These are phyloP conservation scores for Enteromius viviparus DNA, from an alignment of 2,797 vertebrate genomes.

Conservation along the genomic window DNA sequence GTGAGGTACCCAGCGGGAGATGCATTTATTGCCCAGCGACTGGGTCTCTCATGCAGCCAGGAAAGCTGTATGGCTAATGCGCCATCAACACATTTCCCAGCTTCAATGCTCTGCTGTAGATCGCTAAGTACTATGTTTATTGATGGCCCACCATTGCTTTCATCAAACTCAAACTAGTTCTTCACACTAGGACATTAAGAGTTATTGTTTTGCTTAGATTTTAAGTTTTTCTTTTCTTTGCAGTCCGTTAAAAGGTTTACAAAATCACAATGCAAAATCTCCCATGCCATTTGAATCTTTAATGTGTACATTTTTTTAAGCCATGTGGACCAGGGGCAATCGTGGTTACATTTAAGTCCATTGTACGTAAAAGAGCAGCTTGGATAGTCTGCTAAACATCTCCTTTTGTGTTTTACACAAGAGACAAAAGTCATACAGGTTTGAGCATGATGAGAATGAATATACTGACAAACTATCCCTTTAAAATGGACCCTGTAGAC, in stretches of 20 bases:
- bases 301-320: neutral
- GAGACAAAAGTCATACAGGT: neutral
- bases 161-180: neutral
- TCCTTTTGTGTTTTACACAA: neutral
- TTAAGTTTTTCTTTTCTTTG: neutral
- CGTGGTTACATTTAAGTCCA: neutral
- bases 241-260: neutral
- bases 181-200: neutral
- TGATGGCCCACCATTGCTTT: constrained; percentile 13
- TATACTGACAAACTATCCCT: neutral
- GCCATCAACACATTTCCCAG: constrained; percentile 36
- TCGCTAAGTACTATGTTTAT: constrained; percentile 41
- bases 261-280: neutral
- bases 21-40: constrained; percentile 42
- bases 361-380: neutral
- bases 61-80: constrained; percentile 38
- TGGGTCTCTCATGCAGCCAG: constrained; percentile 5
- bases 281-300: neutral
- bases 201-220: neutral
- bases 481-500: constrained; percentile 5
- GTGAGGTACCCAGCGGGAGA: constrained; percentile 52
- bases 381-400: neutral
- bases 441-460: neutral
- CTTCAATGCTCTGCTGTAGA: constrained; percentile 23
- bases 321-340: neutral